A percentile compares a stretch with the other conserved stretches of the same genome.
Conservation (phyloP, 2,113 vertebrate genomes). For the Cyprinodon tularosa region DNA sequence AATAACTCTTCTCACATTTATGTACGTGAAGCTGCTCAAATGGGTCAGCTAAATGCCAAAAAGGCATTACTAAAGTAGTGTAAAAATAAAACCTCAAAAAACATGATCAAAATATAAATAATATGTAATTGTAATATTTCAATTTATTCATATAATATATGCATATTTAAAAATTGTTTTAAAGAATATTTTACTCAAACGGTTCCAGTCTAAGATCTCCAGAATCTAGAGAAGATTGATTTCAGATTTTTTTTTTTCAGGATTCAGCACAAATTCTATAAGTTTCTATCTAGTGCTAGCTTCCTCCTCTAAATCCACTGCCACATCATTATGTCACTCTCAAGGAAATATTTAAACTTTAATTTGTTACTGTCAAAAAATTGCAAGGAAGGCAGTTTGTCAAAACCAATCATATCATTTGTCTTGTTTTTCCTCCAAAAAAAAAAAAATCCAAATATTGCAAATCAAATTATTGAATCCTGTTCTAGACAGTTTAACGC, state of each 20-base stretch:
- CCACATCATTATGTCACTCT: neutral
- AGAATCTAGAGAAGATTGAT: neutral
- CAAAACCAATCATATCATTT: too few species aligned
- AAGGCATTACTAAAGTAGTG: conserved; percentile 37
- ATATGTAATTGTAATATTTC: neutral
- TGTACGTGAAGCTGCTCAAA: conserved; percentile 2
- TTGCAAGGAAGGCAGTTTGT: neutral
- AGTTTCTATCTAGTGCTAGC: neutral
- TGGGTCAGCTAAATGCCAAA: conserved; percentile 42
- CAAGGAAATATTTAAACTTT: neutral
- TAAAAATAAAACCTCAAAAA: conserved; percentile 35
- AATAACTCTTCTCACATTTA: conserved; percentile 24
- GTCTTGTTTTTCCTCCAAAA: too few species aligned
- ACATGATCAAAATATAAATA: neutral
- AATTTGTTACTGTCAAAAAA: neutral
- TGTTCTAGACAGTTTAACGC: too few species aligned
- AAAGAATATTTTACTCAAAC: neutral
- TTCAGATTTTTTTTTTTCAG: neutral
- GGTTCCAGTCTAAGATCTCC: neutral
- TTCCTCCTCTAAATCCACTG: too few species aligned
- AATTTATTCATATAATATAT: neutral
- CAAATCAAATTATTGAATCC: too few species aligned
- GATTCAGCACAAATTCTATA: neutral
- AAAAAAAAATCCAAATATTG: too few species aligned
- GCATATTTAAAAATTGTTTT: neutral